Percentiles rank a stretch among this genome's conserved stretches.
These are phyloP conservation scores for Bufo gargarizans DNA, from an alignment of 2,113 vertebrate species.

Conservation along the genomic window DNA sequence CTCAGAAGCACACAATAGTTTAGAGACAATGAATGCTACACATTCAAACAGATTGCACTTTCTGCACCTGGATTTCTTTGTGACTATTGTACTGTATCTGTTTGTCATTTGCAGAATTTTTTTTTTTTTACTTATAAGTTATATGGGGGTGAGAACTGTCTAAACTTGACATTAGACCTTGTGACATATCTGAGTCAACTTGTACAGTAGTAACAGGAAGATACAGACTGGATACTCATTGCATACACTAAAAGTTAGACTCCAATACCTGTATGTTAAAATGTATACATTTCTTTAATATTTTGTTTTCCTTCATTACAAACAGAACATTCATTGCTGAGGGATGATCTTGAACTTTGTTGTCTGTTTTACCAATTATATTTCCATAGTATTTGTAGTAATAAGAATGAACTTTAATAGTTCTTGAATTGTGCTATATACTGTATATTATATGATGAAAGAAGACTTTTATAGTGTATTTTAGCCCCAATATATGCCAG, in stretches of 20 bases:
- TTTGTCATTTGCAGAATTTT: constrained; percentile 13
- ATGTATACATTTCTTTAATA: neutral
- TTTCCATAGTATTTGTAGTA: no score
- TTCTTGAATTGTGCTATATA: no score
- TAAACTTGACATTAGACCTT: neutral
- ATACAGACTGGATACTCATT: neutral
- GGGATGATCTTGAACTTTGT: neutral
- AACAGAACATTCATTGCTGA: neutral
- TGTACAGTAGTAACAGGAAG: neutral
- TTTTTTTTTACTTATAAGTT: constrained; percentile 24
- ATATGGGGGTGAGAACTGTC: neutral
- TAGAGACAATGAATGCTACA: constrained; percentile 37
- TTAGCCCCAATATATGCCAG: no score
- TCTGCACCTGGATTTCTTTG: constrained; percentile 23
- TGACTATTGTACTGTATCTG: constrained; percentile 44
- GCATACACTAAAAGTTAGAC: neutral
- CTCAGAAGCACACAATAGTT: constrained; percentile 45
- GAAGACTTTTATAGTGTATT: no score
- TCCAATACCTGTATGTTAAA: neutral
- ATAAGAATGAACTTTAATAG: no score
- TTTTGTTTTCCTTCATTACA: neutral
- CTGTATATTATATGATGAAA: no score
- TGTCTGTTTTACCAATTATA: neutral
- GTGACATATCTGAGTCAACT: neutral
- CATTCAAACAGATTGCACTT: constrained; percentile 52